Percentiles rank a stretch among this genome's conserved stretches.
phyloP scores from a whole-genome alignment of 1,140 invertebrate species.

The Drosophila littoralis region DNA sequence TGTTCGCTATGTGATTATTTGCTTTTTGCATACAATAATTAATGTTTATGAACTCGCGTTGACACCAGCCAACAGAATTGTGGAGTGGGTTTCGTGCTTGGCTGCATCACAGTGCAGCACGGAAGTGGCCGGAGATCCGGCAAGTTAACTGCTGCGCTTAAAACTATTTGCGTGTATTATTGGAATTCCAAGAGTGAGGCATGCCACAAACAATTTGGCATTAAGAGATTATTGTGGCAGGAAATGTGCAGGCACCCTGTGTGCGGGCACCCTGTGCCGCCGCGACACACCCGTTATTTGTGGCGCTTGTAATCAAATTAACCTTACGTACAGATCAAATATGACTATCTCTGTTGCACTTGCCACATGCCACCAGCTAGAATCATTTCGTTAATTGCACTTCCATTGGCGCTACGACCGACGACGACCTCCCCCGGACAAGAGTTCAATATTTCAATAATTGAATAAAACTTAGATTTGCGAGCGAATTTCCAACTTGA shows the following conservation, averaged over 20 bases:
- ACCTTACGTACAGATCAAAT: slow-evolving; percentile 50
- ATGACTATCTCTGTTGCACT: slow-evolving; percentile 32
- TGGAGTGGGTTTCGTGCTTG: slow-evolving; percentile 41
- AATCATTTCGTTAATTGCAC: slow-evolving; percentile 71
- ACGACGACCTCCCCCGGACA: slow-evolving; percentile 31
- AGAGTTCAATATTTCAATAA: slow-evolving; percentile 78
- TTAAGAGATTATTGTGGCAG: slow-evolving; percentile 10
- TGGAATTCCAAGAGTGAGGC: slow-evolving; percentile 9
- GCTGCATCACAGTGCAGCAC: slow-evolving; percentile 39
- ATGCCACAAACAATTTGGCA: neutral
- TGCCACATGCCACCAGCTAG: slow-evolving; percentile 25
- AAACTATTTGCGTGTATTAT: slow-evolving; percentile 21
- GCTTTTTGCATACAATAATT: slow-evolving; percentile 57
- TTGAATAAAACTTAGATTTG: slow-evolving; percentile 77
- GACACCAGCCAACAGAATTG: slow-evolving; percentile 12
- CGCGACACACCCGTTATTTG: slow-evolving; percentile 31
- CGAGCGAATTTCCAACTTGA: slow-evolving; percentile 10
- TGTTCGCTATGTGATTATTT: slow-evolving; percentile 45
- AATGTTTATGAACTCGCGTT: slow-evolving; percentile 34
- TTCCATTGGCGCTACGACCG: slow-evolving; percentile 61
- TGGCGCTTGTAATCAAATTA: slow-evolving; percentile 67
- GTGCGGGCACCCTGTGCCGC: too few species aligned
- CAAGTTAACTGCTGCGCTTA: slow-evolving; percentile 31
- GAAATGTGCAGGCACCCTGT: slow-evolving; percentile 6
- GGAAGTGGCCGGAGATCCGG: slow-evolving; percentile 55